Base-by-base conservation (phyloP, 2,113 vertebrate species). In the Cichladusa arquata region DNA sequence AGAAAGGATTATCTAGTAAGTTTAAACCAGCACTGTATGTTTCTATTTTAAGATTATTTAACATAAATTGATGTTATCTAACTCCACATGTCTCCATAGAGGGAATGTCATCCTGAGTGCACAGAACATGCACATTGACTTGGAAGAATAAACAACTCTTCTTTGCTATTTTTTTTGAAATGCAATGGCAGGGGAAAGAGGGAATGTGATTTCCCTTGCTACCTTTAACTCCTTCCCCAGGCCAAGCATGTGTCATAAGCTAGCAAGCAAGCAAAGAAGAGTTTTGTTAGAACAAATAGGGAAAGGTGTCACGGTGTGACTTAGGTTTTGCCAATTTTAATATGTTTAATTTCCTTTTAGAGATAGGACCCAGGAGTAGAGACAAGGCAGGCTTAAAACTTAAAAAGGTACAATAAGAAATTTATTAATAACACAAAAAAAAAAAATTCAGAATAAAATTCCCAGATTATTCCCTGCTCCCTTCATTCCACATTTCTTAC, bases 31-130 rank as follows among this genome's bases (percentile, higher is more conserved):
- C 26, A 19, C 72, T 74, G 29, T 79, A 42, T 73, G 56, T 82
- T 95, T 88, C 91, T 96, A 88, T 93, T 94, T 97, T 90, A 83
- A 81, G 78, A 40, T 66, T 80, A 88, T 93, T 88, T 93, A 95
- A 83, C 34, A 53, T 90, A 92, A 83, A 74, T 88, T 82, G 76
- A 78, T 93, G 71, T 77, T 95, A 62, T 86, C 85, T 91, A 64
- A 70, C 19, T 56, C 26, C 38, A 36, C 62, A 34, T n/a, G 17
- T 73, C 82, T 92, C 38, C 50, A 47, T 62, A 70, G 85, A 66
- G 34, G 34, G 44, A 77, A 74, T 48, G 81, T 88, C 71, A 36
- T 90, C 67, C 36, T 45, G 34, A 86, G 47, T n/a, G 25, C 82
- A 64, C 18, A 53, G 64, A 90, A 60, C 54, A 34, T 31, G 51